Evolutionary conservation across 2,888 invertebrate species (phyloP).

Genomic region (Metacarcinus magister): DNA sequence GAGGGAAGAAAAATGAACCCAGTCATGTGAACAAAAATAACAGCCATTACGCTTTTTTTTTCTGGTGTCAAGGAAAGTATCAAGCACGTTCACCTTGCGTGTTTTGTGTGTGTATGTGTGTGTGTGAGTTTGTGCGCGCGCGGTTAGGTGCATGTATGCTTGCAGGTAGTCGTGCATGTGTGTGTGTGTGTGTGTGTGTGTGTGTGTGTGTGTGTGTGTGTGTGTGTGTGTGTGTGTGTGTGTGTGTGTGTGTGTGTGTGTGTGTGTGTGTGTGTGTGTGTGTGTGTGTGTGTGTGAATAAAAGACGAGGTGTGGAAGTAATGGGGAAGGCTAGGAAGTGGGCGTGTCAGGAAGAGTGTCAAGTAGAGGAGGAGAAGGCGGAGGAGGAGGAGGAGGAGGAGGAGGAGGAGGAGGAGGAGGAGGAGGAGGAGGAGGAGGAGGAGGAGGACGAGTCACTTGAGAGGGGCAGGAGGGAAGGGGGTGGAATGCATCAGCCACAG

Average conservation of each 20-base stretch:
- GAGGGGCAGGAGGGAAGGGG: neutral
- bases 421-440: neutral
- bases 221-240: slow-evolving; percentile 9
- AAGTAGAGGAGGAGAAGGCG: neutral
- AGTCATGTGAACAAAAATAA: neutral
- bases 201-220: slow-evolving; percentile 50
- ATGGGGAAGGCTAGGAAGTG: slow-evolving; percentile 3
- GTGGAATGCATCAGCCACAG: neutral
- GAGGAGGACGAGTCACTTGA: neutral
- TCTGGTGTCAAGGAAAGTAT: neutral
- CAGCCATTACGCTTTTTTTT: neutral
- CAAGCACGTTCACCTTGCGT: neutral
- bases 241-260: neutral
- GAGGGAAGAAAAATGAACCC: neutral
- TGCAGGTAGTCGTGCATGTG: neutral
- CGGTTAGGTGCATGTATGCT: neutral
- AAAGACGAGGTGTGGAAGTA: slow-evolving; percentile 35
- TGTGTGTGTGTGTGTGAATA: slow-evolving; percentile 36
- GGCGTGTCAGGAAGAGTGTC: slow-evolving; percentile 14
- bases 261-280: no score
- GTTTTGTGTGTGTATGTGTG: neutral
- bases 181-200: slow-evolving; percentile 53
- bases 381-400: neutral
- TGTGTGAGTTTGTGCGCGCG: neutral
- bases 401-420: no score